Percentiles rank a stretch among this genome's conserved stretches.
Conservation (phyloP, 1,140 invertebrate genomes). For the Kradibia gibbosae region DNA sequence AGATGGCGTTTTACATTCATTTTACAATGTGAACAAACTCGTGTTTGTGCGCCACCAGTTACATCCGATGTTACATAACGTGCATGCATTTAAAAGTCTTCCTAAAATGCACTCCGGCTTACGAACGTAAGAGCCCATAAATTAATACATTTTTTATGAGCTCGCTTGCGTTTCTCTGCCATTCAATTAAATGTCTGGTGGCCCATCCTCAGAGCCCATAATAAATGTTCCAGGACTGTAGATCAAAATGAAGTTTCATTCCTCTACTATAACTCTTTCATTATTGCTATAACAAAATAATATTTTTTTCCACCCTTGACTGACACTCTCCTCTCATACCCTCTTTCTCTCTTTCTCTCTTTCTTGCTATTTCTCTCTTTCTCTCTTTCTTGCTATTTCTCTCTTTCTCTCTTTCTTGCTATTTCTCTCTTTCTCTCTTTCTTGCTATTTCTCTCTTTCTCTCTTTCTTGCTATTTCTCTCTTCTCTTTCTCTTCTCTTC, state of each 20-base stretch:
- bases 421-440: not conserved
- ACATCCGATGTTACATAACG: constrained; percentile 4
- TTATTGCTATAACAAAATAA: too few relatives aligned
- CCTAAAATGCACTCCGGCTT: constrained; percentile 15
- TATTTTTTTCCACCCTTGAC: too few relatives aligned
- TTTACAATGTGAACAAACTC: constrained; percentile 43
- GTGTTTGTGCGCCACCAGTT: not conserved
- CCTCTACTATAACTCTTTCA: constrained; percentile 8
- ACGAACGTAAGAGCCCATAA: constrained; percentile 17
- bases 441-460: not conserved
- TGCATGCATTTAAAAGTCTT: constrained; percentile 18
- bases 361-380: too few relatives aligned
- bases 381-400: too few relatives aligned
- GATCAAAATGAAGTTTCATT: constrained; percentile 45
- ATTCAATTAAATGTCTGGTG: constrained; percentile 32
- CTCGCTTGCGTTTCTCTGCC: not conserved
- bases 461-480: not conserved
- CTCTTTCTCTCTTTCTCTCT: too few relatives aligned
- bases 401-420: not conserved
- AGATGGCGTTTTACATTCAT: not conserved
- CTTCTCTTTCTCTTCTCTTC: too few relatives aligned
- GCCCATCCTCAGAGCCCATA: not conserved
- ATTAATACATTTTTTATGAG: constrained; percentile 42
- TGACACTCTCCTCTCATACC: too few relatives aligned
- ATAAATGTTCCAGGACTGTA: constrained; percentile 18